These are phyloP conservation scores for Blomia tropicalis DNA, from an alignment of 2,888 invertebrate species.

Conservation along the genomic window DNA sequence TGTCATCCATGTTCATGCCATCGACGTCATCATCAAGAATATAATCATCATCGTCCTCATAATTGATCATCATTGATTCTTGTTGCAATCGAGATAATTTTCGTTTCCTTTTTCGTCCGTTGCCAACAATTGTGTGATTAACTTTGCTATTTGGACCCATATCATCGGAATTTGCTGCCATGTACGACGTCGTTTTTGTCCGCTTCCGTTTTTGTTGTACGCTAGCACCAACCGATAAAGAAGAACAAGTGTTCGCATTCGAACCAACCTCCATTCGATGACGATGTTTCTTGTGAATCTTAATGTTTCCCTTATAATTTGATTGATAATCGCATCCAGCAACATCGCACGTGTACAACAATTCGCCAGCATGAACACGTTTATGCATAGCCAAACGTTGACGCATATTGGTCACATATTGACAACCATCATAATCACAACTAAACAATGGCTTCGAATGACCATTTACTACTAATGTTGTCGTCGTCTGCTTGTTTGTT, in stretches of 20 bases:
- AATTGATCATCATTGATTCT: background rate
- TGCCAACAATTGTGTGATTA: too few relatives aligned
- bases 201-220: background rate
- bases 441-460: constrained; percentile 14
- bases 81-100: background rate
- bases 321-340: constrained; percentile 20
- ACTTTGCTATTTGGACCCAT: too few relatives aligned
- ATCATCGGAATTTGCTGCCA: background rate
- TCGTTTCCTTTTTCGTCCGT: too few relatives aligned
- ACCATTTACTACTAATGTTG: background rate
- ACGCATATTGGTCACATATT: constrained; percentile 19
- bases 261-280: constrained; percentile 11
- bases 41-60: too few relatives aligned
- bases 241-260: background rate
- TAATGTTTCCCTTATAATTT: constrained; percentile 23
- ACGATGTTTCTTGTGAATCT: constrained; percentile 23
- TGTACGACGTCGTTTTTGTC: background rate
- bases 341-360: constrained; percentile 15
- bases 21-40: too few relatives aligned
- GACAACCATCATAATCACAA: constrained; percentile 20
- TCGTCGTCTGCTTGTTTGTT: background rate
- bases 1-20: too few relatives aligned
- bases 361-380: constrained; percentile 16
- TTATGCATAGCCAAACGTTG: constrained; percentile 22
- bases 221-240: background rate